Evolutionary conservation across 92 coral and sea anemone species (phyloP).

Genomic region (Porites lobata): DNA sequence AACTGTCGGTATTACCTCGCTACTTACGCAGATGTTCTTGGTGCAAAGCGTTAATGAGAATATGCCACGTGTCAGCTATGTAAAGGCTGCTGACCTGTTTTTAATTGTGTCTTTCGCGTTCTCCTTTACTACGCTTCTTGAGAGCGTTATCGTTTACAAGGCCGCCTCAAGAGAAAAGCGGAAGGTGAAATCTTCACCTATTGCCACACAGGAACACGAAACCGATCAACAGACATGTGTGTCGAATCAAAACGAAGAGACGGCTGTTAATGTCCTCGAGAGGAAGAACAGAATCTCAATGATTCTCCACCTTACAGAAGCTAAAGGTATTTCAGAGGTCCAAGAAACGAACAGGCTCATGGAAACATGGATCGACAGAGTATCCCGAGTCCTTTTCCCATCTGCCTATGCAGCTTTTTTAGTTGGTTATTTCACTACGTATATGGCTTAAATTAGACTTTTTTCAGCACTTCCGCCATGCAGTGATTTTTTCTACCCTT

Average conservation of each 20-base stretch:
- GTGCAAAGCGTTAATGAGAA: conserved; percentile 38
- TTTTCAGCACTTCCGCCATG: not conserved
- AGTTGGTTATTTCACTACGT: not conserved
- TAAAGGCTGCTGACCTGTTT: conserved; percentile 75
- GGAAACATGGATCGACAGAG: not conserved
- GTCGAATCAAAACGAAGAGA: not conserved
- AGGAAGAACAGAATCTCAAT: not conserved
- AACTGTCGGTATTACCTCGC: conserved; percentile 38
- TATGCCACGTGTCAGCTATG: conserved; percentile 51
- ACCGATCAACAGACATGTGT: not conserved
- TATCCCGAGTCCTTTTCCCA: conserved; percentile 11
- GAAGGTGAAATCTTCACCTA: not conserved
- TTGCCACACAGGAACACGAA: not conserved
- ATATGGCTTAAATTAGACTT: not conserved
- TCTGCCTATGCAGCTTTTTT: conserved; percentile 1
- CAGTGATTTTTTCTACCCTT: too few species aligned
- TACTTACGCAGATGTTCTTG: conserved; percentile 69
- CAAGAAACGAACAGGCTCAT: not conserved
- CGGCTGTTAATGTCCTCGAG: not conserved
- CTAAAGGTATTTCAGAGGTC: not conserved
- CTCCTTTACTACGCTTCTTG: conserved; percentile 74
- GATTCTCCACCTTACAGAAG: not conserved
- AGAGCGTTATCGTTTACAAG: conserved; percentile 49
- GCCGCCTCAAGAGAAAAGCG: not conserved
- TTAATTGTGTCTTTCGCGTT: conserved; percentile 73